Evolutionary conservation across 2,888 invertebrate genomes (phyloP).

Genomic region (Platycheirus albimanus): DNA sequence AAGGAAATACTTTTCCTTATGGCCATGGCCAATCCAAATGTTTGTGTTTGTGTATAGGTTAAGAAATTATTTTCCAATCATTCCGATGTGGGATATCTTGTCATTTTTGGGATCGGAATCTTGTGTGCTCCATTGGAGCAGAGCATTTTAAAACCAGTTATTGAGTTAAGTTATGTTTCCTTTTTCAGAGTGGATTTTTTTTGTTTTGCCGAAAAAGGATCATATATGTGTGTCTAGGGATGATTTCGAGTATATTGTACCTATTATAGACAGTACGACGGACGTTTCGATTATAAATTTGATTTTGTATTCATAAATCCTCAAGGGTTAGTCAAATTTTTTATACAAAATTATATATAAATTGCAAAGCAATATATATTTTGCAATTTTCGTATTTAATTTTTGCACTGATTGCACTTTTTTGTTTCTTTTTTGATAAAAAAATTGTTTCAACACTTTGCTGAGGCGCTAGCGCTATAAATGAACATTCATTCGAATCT

Average conservation of each 20-base stretch:
- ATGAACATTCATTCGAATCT: conserved; percentile 26
- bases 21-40: not conserved
- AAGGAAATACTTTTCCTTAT: not conserved
- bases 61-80: conserved; percentile 14
- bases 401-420: not conserved
- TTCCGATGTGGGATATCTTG: not conserved
- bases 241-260: too few relatives aligned
- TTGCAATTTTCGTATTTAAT: not conserved
- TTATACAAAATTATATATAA: not conserved
- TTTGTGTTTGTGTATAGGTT: too few relatives aligned
- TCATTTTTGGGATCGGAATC: not conserved
- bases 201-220: not conserved
- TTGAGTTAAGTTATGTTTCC: conserved; percentile 18
- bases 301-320: too few relatives aligned
- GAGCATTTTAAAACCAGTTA: conserved; percentile 30
- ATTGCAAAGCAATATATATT: conserved; percentile 14
- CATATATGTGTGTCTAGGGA: too few relatives aligned
- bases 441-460: not conserved
- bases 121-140: conserved; percentile 1
- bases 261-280: too few relatives aligned
- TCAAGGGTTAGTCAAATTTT: not conserved
- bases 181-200: not conserved
- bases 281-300: too few relatives aligned
- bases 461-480: not conserved
- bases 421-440: conserved; percentile 11